Percentiles rank a stretch among this genome's conserved stretches.
phyloP scores from a whole-genome alignment of 2,888 invertebrate genomes.

The Luperina nickerlii region DNA sequence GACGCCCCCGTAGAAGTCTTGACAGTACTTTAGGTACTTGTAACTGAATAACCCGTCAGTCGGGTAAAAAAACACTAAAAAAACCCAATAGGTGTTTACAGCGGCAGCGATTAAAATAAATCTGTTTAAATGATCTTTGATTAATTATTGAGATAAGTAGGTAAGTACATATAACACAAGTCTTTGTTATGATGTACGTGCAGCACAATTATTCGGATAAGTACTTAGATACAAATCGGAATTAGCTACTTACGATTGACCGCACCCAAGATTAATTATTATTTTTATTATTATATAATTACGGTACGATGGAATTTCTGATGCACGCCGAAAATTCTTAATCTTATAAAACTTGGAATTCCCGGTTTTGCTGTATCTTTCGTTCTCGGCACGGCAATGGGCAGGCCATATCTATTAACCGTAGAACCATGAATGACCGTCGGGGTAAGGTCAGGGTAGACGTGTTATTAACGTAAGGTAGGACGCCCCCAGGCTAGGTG shows the following conservation, averaged over 20 bases:
- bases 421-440: no score
- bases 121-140: conserved; percentile 1
- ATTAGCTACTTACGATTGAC: conserved; percentile 3
- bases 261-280: conserved; percentile 10
- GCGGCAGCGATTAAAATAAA: not conserved
- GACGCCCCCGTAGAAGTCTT: no score
- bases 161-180: not conserved
- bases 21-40: not conserved
- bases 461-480: no score
- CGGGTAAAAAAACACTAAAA: not conserved
- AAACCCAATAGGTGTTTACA: not conserved
- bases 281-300: no score
- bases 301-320: no score
- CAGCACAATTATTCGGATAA: conserved; percentile 1
- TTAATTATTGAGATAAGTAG: conserved; percentile 7
- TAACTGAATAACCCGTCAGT: not conserved
- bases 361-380: not conserved
- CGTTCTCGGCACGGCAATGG: not conserved
- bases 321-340: no score
- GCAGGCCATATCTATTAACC: no score
- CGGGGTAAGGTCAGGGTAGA: no score
- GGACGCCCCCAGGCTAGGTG: no score
- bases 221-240: conserved; percentile 4
- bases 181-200: not conserved
- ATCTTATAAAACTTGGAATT: no score